Percentiles rank a stretch among this genome's conserved stretches.
Evolutionary conservation across 2,888 invertebrate species (phyloP).

Genomic region (Melieria crassipennis): DNA sequence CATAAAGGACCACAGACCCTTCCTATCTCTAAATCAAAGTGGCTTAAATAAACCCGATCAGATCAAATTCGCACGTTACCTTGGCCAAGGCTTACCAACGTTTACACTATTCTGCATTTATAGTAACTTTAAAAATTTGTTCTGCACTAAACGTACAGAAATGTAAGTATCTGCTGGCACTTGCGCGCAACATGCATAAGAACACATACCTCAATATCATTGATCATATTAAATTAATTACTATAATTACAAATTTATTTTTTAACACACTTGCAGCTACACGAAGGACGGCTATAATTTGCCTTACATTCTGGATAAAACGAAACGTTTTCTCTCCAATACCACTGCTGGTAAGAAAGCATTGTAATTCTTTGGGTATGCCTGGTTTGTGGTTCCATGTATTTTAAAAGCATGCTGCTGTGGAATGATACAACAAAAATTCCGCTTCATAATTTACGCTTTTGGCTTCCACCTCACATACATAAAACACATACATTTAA

Average conservation of each 20-base stretch:
- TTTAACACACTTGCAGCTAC: constrained; percentile 50
- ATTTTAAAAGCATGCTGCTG: neutral
- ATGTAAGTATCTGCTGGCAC: constrained; percentile 55
- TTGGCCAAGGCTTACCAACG: constrained; percentile 65
- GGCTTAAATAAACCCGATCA: constrained; percentile 65
- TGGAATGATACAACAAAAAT: neutral
- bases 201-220: neutral
- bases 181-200: neutral
- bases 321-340: constrained; percentile 64
- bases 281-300: constrained; percentile 66
- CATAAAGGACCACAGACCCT: constrained; percentile 64
- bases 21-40: constrained; percentile 64
- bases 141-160: constrained; percentile 66
- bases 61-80: constrained; percentile 65
- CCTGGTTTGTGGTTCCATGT: neutral
- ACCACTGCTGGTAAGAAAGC: constrained; percentile 64
- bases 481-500: no score
- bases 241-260: neutral
- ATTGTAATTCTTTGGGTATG: constrained; percentile 19
- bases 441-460: neutral
- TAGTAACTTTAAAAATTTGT: constrained; percentile 66
- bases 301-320: constrained; percentile 66
- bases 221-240: neutral
- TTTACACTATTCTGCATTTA: constrained; percentile 66
- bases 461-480: no score